These are phyloP conservation scores for Conopomorpha cramerella DNA, from an alignment of 1,140 invertebrate species.

Conservation along the genomic window DNA sequence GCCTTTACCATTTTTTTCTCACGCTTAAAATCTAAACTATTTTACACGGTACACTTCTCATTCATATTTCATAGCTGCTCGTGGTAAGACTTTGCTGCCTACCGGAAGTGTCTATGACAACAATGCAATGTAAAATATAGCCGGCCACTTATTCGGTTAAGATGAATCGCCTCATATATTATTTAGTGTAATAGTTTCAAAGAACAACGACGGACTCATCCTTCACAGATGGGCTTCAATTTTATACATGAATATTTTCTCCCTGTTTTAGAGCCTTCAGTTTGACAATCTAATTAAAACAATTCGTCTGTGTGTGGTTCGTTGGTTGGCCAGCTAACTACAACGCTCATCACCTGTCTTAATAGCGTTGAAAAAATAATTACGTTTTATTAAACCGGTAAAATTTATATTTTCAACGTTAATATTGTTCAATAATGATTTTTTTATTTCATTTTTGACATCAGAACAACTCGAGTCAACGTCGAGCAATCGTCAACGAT, in stretches of 20 bases:
- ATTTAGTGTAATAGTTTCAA: constrained; percentile 28
- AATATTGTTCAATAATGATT: too few species aligned
- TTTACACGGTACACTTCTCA: too few species aligned
- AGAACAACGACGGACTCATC: constrained; percentile 13
- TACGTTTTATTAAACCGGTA: too few species aligned
- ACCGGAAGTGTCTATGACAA: constrained; percentile 24
- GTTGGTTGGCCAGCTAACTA: background rate
- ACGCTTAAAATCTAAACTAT: too few species aligned
- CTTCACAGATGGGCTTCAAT: background rate
- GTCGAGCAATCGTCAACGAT: too few species aligned
- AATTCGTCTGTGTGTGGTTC: background rate
- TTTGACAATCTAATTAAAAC: background rate
- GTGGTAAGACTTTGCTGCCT: constrained; percentile 7
- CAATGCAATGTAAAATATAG: constrained; percentile 23
- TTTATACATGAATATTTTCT: background rate
- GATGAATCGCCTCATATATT: constrained; percentile 41
- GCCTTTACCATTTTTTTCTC: too few species aligned
- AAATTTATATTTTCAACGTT: too few species aligned
- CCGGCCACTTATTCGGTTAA: constrained; percentile 27
- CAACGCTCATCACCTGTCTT: background rate
- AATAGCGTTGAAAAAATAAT: background rate
- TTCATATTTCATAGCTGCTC: background rate
- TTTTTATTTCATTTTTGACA: too few species aligned
- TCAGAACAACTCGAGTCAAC: too few species aligned
- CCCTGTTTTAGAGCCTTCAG: background rate